Evolutionary conservation across 2,888 invertebrate genomes (phyloP), one percentile per base, ranked within the genome.

Genomic region (Flexamia atlantica): DNA sequence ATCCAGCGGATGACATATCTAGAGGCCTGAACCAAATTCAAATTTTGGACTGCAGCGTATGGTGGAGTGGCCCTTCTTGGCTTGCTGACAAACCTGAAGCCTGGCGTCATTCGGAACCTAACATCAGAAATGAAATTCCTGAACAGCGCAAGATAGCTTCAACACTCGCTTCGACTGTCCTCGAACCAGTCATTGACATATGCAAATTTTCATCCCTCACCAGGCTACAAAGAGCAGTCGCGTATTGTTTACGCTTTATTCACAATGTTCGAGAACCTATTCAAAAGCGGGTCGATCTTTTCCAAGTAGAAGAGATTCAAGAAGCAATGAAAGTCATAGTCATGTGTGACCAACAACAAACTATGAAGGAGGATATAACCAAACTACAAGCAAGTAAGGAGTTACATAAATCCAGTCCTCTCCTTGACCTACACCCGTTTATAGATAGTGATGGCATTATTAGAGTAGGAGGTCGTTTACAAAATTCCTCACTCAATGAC

Each of bases 381-480:
- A 36, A 9, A 36, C 36, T 36, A 4, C 36, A 36, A 36, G 9
- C 4, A 36, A 9, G 36, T 7, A 36, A 36, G 36, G 36, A 36
- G 9, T 36, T 36, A 36, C 4, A 9, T 9, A 4, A 9, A 9
- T 7, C 4, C 9, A 36, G 36, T 36, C 36, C 36, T 7, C 36
- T 36, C 36, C 9, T 36, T 7, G 36, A 10, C 12, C 46, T 57
- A 14, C 14, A 82, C 23, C 84, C 84, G 1, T 82, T 68, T 20
- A 23, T 84, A 46, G 81, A 80, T 30, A 1, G 3, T 10, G 30
- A 70, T 28, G n/a, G 40, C 1, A 30, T 84, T 0, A 7, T 83
- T 7, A 82, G 84, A 76, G 84, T 83, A 30, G 84, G 81, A 28
- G 84, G 84, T 10, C 53, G 84, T 12, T n/a, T 84, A 5, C 40